Evolutionary conservation across 2,797 vertebrate genomes (phyloP).

Genomic region (Gymnopithys bicolor): DNA sequence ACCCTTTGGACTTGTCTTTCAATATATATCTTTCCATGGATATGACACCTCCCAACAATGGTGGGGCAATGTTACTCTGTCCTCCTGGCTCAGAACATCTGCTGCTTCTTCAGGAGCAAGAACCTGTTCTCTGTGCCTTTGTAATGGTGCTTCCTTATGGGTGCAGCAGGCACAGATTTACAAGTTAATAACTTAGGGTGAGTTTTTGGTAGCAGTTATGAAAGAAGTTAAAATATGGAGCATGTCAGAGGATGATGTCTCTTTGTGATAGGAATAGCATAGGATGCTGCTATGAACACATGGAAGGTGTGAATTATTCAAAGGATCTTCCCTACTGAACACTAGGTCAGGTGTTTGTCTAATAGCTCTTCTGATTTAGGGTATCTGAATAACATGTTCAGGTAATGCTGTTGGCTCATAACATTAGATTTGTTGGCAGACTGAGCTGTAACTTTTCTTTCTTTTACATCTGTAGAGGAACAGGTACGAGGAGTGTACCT

Average conservation of each 20-base stretch:
- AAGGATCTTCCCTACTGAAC: neutral
- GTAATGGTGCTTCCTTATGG: neutral
- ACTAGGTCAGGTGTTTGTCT: neutral
- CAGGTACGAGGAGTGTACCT: neutral
- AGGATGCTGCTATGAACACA: neutral
- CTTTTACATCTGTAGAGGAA: neutral
- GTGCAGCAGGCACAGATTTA: neutral
- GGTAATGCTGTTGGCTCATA: neutral
- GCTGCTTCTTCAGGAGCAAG: neutral
- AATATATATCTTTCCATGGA: neutral
- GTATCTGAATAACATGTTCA: neutral
- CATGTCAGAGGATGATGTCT: fast-evolving
- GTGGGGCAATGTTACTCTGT: neutral
- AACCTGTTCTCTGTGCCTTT: neutral
- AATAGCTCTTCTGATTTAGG: neutral
- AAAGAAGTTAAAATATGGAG: slow-evolving; percentile 5
- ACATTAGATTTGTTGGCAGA: neutral
- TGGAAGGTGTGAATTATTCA: neutral
- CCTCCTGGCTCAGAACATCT: neutral
- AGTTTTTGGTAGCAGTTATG: neutral
- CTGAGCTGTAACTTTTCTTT: neutral
- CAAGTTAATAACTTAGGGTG: neutral
- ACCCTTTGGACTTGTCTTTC: neutral
- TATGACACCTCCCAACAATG: neutral
- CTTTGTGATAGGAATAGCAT: neutral